Evolutionary conservation across 2,797 vertebrate genomes (phyloP).

Genomic region (Semaprochilodus insignis): DNA sequence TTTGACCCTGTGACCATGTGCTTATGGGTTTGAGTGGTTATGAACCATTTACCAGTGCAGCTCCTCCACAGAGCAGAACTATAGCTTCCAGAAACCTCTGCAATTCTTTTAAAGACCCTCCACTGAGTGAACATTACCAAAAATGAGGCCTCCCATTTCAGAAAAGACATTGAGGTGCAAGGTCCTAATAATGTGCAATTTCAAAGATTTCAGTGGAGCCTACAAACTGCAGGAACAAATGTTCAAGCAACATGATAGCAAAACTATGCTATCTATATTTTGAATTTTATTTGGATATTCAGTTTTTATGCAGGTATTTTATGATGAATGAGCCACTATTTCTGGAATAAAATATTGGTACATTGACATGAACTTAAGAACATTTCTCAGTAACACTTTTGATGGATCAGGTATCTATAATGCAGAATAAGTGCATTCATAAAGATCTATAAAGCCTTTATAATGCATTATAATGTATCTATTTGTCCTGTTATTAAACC

Average conservation of each 20-base stretch:
- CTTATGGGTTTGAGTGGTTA: constrained; percentile 14
- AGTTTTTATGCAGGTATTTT: too few species aligned
- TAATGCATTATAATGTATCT: too few species aligned
- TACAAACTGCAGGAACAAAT: neutral
- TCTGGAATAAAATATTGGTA: too few species aligned
- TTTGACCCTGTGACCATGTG: constrained; percentile 1
- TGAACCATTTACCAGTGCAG: neutral
- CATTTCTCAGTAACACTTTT: too few species aligned
- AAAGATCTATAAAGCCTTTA: too few species aligned
- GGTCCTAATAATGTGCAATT: neutral
- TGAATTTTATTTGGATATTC: neutral
- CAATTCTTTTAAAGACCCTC: neutral
- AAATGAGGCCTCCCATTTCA: neutral
- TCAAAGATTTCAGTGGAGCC: neutral
- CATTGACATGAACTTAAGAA: too few species aligned
- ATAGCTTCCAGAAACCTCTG: neutral
- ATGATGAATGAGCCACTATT: too few species aligned
- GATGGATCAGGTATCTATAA: too few species aligned
- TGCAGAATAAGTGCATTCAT: too few species aligned
- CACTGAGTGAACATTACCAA: neutral
- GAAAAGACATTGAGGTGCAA: neutral
- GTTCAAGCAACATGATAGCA: neutral
- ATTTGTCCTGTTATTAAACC: too few species aligned
- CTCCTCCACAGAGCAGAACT: neutral
- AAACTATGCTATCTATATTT: neutral